These are phyloP conservation scores for Tetraneura akinire DNA, from an alignment of 1,140 invertebrate species.

Conservation along the genomic window DNA sequence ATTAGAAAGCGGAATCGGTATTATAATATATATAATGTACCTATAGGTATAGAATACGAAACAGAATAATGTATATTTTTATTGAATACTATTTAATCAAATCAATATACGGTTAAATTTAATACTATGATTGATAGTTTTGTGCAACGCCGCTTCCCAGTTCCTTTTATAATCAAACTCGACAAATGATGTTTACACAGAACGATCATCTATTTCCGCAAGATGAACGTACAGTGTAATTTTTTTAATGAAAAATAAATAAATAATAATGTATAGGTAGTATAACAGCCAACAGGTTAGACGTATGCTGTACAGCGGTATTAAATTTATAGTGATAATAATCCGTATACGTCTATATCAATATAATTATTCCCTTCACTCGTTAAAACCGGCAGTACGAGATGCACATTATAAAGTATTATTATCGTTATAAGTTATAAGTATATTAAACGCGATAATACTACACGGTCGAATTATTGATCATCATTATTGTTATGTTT, in stretches of 20 bases:
- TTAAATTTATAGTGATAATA: neutral
- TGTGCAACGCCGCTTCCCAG: neutral
- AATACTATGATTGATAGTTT: no score
- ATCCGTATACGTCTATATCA: neutral
- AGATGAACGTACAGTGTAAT: neutral
- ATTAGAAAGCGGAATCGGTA: slow-evolving; percentile 5
- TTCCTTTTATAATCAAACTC: neutral
- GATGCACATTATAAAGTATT: no score
- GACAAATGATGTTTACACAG: neutral
- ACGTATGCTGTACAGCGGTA: neutral
- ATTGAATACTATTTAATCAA: neutral
- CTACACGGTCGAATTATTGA: no score
- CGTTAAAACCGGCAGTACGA: neutral
- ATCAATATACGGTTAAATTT: neutral
- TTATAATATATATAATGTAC: neutral
- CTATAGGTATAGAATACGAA: neutral
- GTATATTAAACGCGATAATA: no score
- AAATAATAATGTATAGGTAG: neutral
- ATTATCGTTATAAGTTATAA: no score
- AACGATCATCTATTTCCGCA: neutral
- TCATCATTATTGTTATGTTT: no score
- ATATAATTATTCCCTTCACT: slow-evolving; percentile 22
- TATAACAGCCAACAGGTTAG: slow-evolving; percentile 10
- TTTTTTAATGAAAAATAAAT: neutral
- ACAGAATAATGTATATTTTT: no score